phyloP scores from a whole-genome alignment of 2,888 invertebrate genomes.

The Gymnocheta viridis region DNA sequence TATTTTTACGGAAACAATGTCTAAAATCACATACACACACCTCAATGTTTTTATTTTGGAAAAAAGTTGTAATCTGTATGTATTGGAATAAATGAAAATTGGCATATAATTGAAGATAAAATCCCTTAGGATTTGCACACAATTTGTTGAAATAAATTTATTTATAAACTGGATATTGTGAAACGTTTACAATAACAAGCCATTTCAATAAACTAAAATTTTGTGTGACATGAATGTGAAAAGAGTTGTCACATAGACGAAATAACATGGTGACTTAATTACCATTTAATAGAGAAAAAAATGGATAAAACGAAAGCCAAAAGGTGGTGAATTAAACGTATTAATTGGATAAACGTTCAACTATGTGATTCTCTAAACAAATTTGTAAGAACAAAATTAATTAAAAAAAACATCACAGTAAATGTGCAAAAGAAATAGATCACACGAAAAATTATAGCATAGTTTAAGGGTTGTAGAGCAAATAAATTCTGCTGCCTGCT shows the following conservation, averaged over 20 bases:
- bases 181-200: conserved; percentile 16
- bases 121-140: conserved; percentile 43
- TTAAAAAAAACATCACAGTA: background rate
- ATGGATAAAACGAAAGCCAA: background rate
- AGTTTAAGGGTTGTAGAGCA: background rate
- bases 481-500: background rate
- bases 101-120: conserved; percentile 27
- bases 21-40: background rate
- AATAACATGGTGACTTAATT: conserved; percentile 23
- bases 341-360: conserved; percentile 39
- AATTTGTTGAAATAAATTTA: conserved; percentile 48
- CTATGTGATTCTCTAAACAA: conserved; percentile 21
- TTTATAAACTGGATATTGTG: conserved; percentile 26
- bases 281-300: background rate
- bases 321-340: background rate
- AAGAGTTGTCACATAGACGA: background rate
- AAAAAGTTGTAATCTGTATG: background rate
- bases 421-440: background rate
- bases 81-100: conserved; percentile 30
- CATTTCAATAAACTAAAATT: background rate
- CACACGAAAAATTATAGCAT: background rate
- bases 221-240: conserved; percentile 2
- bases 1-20: background rate
- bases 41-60: background rate
- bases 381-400: background rate